Percentiles rank a stretch among this genome's conserved stretches.
These are phyloP conservation scores for Tiaroga cobitis DNA, from an alignment of 2,797 vertebrate genomes.

Conservation along the genomic window DNA sequence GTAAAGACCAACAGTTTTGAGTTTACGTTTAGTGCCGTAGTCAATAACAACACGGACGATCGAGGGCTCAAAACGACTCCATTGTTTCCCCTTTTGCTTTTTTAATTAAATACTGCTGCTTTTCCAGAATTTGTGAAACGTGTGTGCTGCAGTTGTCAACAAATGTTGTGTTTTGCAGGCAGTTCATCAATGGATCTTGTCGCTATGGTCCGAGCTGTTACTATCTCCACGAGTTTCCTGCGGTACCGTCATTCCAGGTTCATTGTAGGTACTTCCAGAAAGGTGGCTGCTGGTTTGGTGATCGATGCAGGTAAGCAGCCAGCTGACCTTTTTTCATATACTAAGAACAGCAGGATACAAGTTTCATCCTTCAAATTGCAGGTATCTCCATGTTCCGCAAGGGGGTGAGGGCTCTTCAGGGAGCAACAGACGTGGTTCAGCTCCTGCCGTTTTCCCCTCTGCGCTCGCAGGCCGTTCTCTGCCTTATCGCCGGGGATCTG, in stretches of 20 bases:
- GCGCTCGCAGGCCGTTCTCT: background rate
- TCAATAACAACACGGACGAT: slow-evolving; percentile 2
- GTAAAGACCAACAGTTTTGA: background rate
- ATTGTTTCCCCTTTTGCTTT: background rate
- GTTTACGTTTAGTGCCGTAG: background rate
- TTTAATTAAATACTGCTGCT: background rate
- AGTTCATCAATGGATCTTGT: slow-evolving; percentile 78
- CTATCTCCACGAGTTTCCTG: slow-evolving; percentile 76
- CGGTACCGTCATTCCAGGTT: slow-evolving; percentile 65
- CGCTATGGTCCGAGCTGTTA: slow-evolving; percentile 75
- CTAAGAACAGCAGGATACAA: background rate
- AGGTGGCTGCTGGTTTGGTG: slow-evolving; percentile 84
- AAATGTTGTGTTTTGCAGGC: slow-evolving; percentile 68
- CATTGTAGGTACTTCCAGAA: slow-evolving; percentile 85
- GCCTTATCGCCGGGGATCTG: slow-evolving; percentile 64
- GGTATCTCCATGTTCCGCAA: slow-evolving; percentile 78
- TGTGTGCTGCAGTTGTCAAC: background rate
- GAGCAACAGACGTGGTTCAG: slow-evolving; percentile 58
- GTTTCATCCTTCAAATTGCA: slow-evolving; percentile 56
- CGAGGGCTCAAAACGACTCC: background rate
- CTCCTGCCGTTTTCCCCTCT: slow-evolving; percentile 63
- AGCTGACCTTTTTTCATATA: background rate
- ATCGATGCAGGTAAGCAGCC: slow-evolving; percentile 80
- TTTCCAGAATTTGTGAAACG: background rate
- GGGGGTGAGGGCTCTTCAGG: slow-evolving; percentile 38